Evolutionary conservation across 2,888 invertebrate species (phyloP).

Genomic region (Apeira syringaria): DNA sequence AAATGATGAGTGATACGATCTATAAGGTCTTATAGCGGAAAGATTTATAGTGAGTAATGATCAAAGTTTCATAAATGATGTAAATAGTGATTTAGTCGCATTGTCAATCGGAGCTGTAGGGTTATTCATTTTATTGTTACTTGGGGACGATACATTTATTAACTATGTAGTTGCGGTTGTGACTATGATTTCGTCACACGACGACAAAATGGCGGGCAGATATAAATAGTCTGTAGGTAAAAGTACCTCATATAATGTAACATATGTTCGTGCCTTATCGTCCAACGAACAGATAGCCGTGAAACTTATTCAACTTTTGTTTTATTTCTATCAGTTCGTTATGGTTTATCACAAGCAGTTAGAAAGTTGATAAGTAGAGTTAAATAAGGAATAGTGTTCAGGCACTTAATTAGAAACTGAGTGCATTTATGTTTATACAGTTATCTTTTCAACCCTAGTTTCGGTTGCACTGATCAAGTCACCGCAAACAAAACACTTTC

Average conservation of each 20-base stretch:
- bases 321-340: background rate
- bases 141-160: slow-evolving; percentile 6
- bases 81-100: slow-evolving; percentile 3
- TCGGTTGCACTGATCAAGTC: too few species aligned
- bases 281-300: slow-evolving; percentile 52
- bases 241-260: slow-evolving; percentile 28
- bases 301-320: slow-evolving; percentile 9
- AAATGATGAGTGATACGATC: slow-evolving; percentile 61
- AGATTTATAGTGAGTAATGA: slow-evolving; percentile 7
- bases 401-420: too few species aligned
- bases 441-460: too few species aligned
- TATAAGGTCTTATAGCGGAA: slow-evolving; percentile 20
- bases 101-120: too few species aligned
- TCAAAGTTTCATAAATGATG: slow-evolving; percentile 1
- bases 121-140: background rate
- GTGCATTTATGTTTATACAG: too few species aligned
- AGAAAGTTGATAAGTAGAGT: too few species aligned
- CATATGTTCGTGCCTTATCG: slow-evolving; percentile 62
- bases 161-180: slow-evolving; percentile 27
- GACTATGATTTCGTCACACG: slow-evolving; percentile 61
- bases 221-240: slow-evolving; percentile 61
- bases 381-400: too few species aligned
- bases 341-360: too few species aligned
- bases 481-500: too few species aligned
- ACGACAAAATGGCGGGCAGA: slow-evolving; percentile 75